Evolutionary conservation across 2,888 invertebrate species (phyloP), one percentile per base, ranked within the genome.

Genomic region (Diaprepes abbreviatus): DNA sequence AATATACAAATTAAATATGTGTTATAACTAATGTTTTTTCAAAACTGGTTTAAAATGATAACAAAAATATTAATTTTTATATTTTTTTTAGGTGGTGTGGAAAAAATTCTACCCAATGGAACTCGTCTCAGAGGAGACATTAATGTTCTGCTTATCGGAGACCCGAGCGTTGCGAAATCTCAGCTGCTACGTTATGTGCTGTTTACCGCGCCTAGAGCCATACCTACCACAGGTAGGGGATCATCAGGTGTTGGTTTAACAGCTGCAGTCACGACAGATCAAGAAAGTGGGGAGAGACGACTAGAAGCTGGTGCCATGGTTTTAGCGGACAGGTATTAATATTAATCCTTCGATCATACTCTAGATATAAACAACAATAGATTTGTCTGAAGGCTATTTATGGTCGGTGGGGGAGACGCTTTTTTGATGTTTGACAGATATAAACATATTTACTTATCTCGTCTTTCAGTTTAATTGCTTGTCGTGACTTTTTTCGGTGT

Each of bases 301-400:
- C 83, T 98, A 67, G 98, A 98, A 85, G 99, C 98, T 0, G 99
- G 99, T 73, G 99, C 99, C 64, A 99, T 99, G 99, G 99, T 99
- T n/a, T 84, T 99, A 35, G 99, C 98, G 0, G 99, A 99, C 86
- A 89, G 98, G 68, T 76, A 19, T 35, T 50, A 16, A n/a, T n/a
- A n/a, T n/a, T n/a, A n/a, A n/a, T n/a, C n/a, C n/a, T n/a, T n/a
- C n/a, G n/a, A n/a, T n/a, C n/a, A n/a, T n/a, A n/a, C n/a, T n/a
- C n/a, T n/a, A n/a, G n/a, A n/a, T n/a, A n/a, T n/a, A n/a, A n/a
- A n/a, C n/a, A n/a, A n/a, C n/a, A n/a, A n/a, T n/a, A n/a, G n/a
- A n/a, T n/a, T n/a, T n/a, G n/a, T n/a, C n/a, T n/a, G n/a, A n/a
- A n/a, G n/a, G n/a, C n/a, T n/a, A n/a, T n/a, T n/a, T n/a, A n/a